These are phyloP conservation scores for Brachymystax lenok DNA, from an alignment of 2,797 vertebrate genomes.

Conservation along the genomic window DNA sequence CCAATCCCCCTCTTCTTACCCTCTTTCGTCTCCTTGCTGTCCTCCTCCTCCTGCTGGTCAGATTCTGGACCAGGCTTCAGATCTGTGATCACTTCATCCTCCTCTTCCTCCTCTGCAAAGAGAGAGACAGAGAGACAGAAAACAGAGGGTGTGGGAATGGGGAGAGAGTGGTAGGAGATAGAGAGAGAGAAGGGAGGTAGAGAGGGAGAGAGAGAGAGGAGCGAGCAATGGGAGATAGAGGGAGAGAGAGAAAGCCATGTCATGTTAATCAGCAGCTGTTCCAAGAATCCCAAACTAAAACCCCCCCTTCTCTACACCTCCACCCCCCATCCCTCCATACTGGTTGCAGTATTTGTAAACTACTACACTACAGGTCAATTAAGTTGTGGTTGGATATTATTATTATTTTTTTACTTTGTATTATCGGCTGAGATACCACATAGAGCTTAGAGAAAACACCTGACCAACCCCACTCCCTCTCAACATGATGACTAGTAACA, in stretches of 20 bases:
- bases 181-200: constrained; percentile 13
- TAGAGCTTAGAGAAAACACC: too few species aligned
- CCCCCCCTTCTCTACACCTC: too few species aligned
- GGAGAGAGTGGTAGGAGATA: not conserved
- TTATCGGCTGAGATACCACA: too few species aligned
- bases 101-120: constrained; percentile 13
- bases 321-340: not conserved
- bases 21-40: constrained; percentile 87
- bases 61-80: not conserved
- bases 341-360: too few species aligned
- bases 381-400: too few species aligned
- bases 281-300: constrained; percentile 38
- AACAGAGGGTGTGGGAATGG: not conserved
- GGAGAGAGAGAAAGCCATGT: not conserved
- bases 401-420: too few species aligned
- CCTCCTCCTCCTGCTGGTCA: constrained; percentile 82
- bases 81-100: constrained; percentile 9
- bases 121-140: constrained; percentile 35
- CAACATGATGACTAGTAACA: too few species aligned
- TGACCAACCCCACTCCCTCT: too few species aligned
- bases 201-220: constrained; percentile 1
- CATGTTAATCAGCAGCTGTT: constrained; percentile 73
- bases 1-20: constrained; percentile 63
- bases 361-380: too few species aligned
- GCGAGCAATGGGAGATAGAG: too few species aligned